Evolutionary conservation across 2,797 vertebrate genomes (phyloP).

Genomic region (Ateles fusciceps): DNA sequence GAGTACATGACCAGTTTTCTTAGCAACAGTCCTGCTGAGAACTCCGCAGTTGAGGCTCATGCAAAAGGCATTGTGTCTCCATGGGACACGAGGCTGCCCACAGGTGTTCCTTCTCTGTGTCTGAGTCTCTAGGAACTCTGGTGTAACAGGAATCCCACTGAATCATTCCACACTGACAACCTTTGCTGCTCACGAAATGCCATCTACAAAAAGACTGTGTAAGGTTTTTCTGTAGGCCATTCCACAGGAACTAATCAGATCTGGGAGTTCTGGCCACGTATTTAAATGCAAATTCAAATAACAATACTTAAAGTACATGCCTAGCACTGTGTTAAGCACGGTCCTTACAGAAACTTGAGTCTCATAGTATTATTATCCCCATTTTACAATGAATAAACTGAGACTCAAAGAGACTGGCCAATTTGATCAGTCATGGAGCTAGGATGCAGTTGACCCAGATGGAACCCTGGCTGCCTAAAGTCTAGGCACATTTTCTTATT

Average conservation of each 20-base stretch:
- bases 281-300: background rate
- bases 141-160: background rate
- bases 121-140: background rate
- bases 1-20: background rate
- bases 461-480: background rate
- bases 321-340: background rate
- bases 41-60: background rate
- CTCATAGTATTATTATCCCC: background rate
- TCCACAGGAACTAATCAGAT: background rate
- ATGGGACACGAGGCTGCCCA: fast-evolving
- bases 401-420: background rate
- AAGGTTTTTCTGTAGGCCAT: background rate
- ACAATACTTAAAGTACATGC: background rate
- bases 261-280: background rate
- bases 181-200: background rate
- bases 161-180: background rate
- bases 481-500: background rate
- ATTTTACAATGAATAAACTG: background rate
- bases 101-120: background rate
- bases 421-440: background rate
- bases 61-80: background rate
- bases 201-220: background rate
- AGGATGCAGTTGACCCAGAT: too few species aligned
- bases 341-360: background rate
- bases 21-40: background rate